phyloP scores from a whole-genome alignment of 2,888 invertebrate genomes.

The Athetis lepigone region DNA sequence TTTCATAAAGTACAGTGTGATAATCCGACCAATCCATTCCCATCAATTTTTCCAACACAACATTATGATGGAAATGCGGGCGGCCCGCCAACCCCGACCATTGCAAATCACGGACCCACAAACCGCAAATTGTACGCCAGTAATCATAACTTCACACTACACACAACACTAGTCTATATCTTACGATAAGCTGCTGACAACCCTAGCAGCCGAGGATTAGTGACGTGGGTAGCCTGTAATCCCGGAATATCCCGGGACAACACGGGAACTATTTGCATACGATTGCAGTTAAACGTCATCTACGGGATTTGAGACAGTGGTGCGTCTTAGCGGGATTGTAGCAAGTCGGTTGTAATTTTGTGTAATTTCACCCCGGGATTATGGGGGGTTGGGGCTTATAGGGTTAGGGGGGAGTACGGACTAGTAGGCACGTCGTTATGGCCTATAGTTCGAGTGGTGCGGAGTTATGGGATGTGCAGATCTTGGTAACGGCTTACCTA shows the following conservation, averaged over 20 bases:
- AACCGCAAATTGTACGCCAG: slow-evolving; percentile 63
- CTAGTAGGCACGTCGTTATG: slow-evolving; percentile 36
- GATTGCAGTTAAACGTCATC: slow-evolving; percentile 86
- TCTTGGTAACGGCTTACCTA: slow-evolving; percentile 17
- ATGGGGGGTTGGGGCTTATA: slow-evolving; percentile 52
- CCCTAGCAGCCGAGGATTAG: slow-evolving; percentile 80
- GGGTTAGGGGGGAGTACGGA: slow-evolving; percentile 9
- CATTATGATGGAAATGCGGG: slow-evolving; percentile 50
- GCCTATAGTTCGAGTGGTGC: slow-evolving; percentile 37
- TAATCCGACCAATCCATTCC: slow-evolving; percentile 18
- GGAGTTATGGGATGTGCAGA: slow-evolving; percentile 37
- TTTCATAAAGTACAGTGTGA: too few relatives aligned
- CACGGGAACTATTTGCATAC: slow-evolving; percentile 82
- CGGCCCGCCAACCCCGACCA: slow-evolving; percentile 49
- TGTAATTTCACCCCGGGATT: slow-evolving; percentile 70
- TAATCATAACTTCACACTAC: slow-evolving; percentile 70
- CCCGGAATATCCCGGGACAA: slow-evolving; percentile 79
- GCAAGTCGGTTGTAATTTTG: slow-evolving; percentile 74
- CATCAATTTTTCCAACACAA: slow-evolving; percentile 44
- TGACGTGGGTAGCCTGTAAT: slow-evolving; percentile 75
- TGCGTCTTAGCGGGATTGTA: slow-evolving; percentile 67
- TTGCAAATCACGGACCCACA: slow-evolving; percentile 61
- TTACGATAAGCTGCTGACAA: slow-evolving; percentile 81
- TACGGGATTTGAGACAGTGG: slow-evolving; percentile 80
- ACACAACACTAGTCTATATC: slow-evolving; percentile 76